Base-by-base conservation (phyloP, 2,113 vertebrate genomes). In the Chitala chitala region DNA sequence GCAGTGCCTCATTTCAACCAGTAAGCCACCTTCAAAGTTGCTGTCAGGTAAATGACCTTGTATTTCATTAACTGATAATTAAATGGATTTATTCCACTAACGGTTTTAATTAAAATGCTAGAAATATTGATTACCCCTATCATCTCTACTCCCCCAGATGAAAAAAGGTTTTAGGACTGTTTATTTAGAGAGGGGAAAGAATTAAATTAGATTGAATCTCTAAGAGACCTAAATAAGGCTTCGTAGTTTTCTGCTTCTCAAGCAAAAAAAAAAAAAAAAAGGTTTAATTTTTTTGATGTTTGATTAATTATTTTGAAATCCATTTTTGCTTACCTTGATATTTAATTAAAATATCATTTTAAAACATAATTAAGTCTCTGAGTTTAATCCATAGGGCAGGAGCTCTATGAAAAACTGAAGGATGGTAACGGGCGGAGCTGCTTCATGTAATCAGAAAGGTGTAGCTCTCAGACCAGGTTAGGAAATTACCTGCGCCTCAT, bases 1-100 rank as follows among this genome's bases (percentile, higher is more conserved):
- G 88, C 87, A 88, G 86, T 90, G 90, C 89, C 91, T 93, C 92
- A 92, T 92, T 92, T 91, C 89, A 90, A 88, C 90, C 92, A 92
- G 90, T 92, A 91, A 94, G 92, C 91, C 90, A 94, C 92, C 92
- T 93, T 94, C 93, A 94, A 93, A 94, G 93, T 93, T 93, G 89
- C 92, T 94, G 93, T 94, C 93, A 94, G 92, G 92, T 93, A 93
- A 96, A 93, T 97, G 94, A 97, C 95, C 96, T 98, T 98, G 95
- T 98, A 93, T 96, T 97, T 95, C 92, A 98, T 98, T 98, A 94
- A 96, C 94, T 94, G 95, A 96, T 98, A 97, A 98, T 97, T 96
- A 98, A 95, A 98, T 97, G 94, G 94, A 98, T 98, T 97, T 98
- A 98, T 98, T 96, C 95, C 94, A 94, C 93, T 89, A 94, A 95